A percentile compares a stretch with the other conserved stretches of the same genome.
phyloP scores from a whole-genome alignment of 2,888 invertebrate species.

The Ophion ellenae region DNA sequence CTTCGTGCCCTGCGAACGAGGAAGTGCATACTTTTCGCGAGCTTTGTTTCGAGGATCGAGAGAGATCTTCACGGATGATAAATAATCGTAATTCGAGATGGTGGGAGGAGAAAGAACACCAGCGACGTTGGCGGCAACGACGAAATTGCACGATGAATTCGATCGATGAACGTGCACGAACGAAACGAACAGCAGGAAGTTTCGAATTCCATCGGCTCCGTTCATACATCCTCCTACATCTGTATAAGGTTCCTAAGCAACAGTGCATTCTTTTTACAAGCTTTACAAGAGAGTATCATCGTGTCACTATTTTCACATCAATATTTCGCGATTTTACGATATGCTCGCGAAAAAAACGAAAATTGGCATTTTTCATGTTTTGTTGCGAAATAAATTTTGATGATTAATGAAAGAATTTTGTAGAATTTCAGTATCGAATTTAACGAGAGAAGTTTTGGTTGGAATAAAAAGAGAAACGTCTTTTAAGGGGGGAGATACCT shows the following conservation, averaged over 20 bases:
- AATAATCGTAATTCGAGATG: conserved; percentile 55
- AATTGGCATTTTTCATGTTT: neutral
- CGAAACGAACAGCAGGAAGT: conserved; percentile 51
- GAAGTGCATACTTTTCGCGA: conserved; percentile 10
- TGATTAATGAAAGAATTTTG: too few relatives aligned
- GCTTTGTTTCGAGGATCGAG: conserved; percentile 7
- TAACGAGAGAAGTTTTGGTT: too few relatives aligned
- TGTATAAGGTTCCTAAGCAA: neutral
- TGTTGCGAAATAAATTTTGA: neutral
- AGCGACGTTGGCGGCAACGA: conserved; percentile 25
- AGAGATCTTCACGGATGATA: conserved; percentile 24
- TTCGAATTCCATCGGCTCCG: conserved; percentile 48
- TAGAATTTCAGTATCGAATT: too few relatives aligned
- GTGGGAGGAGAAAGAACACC: conserved; percentile 40
- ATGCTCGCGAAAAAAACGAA: neutral
- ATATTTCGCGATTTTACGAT: neutral
- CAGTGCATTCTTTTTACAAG: neutral
- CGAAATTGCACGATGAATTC: conserved; percentile 15
- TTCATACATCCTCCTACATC: neutral
- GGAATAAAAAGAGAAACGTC: too few relatives aligned
- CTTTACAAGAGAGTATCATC: conserved; percentile 1
- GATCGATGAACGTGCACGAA: conserved; percentile 14
- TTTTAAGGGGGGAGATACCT: too few relatives aligned
- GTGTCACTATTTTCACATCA: neutral
- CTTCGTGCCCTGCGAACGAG: conserved; percentile 51